Conservation (phyloP, 2,888 invertebrate species). For the Eupeodes latifasciatus region DNA sequence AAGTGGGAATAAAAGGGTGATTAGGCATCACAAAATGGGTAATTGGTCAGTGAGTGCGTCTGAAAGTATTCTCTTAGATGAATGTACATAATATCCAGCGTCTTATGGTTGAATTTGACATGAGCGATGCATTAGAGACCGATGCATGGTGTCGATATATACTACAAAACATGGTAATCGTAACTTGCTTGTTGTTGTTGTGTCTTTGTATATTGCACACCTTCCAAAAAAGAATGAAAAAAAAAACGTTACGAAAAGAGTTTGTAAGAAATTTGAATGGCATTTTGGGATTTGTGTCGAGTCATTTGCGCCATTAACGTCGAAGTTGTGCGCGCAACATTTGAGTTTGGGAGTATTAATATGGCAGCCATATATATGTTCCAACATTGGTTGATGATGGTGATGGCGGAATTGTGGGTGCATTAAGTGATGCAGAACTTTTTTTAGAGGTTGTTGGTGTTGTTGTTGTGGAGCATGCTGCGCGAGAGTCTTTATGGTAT, state of each 20-base stretch:
- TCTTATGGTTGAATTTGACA: constrained; percentile 61
- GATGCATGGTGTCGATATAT: constrained; percentile 53
- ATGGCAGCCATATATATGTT: not conserved
- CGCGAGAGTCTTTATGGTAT: constrained; percentile 42
- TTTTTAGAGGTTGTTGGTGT: not conserved
- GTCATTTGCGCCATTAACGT: constrained; percentile 76
- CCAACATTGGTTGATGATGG: not conserved
- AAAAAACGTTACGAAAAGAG: not conserved
- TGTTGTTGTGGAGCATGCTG: not conserved
- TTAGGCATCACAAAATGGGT: constrained; percentile 76
- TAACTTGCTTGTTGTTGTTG: not conserved
- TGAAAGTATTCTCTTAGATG: constrained; percentile 34
- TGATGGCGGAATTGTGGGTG: constrained; percentile 65
- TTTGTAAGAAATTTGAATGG: constrained; percentile 65
- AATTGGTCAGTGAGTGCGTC: constrained; percentile 75
- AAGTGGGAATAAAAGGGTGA: constrained; percentile 76
- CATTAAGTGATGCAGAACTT: constrained; percentile 69
- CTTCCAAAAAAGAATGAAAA: not conserved
- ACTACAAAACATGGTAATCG: constrained; percentile 19
- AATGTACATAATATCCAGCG: not conserved
- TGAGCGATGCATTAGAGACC: constrained; percentile 74
- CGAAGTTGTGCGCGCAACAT: constrained; percentile 44
- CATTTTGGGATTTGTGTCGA: constrained; percentile 75
- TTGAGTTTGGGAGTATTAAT: constrained; percentile 44
- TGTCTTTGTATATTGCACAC: not conserved